Conservation (phyloP, 2,113 vertebrate species). For the Paramisgurnus dabryanus region DNA sequence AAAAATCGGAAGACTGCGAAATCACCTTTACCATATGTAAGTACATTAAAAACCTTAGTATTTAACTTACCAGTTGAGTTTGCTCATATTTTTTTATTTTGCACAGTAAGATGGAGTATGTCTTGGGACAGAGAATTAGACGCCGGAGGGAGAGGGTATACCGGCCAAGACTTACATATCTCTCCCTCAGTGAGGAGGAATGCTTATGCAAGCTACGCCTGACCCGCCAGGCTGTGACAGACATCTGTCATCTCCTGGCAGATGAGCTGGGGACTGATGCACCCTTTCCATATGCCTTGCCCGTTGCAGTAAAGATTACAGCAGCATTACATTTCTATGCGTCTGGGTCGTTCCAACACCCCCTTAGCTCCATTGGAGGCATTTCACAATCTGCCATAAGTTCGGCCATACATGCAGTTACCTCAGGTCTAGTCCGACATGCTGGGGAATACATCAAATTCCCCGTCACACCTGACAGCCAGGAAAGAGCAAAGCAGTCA, state of each 20-base stretch:
- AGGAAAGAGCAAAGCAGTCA: no score
- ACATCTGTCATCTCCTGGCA: neutral
- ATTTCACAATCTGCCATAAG: neutral
- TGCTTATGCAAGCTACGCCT: neutral
- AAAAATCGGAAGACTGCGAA: no score
- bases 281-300: neutral
- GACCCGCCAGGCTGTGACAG: no score
- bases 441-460: neutral
- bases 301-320: neutral
- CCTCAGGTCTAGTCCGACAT: neutral
- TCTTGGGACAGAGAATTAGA: no score
- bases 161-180: neutral
- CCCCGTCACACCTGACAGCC: no score
- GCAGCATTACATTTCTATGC: conserved; percentile 11
- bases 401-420: neutral
- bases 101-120: no score
- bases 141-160: neutral
- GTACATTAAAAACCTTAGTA: no score
- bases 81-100: no score
- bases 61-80: no score
- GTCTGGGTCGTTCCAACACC: neutral
- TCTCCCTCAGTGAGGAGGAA: conserved; percentile 9
- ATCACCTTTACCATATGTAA: no score
- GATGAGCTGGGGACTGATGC: conserved; percentile 9
- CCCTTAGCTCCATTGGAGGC: conserved; percentile 5